phyloP scores from a whole-genome alignment of 2,113 vertebrate genomes.

The Gila orcuttii region DNA sequence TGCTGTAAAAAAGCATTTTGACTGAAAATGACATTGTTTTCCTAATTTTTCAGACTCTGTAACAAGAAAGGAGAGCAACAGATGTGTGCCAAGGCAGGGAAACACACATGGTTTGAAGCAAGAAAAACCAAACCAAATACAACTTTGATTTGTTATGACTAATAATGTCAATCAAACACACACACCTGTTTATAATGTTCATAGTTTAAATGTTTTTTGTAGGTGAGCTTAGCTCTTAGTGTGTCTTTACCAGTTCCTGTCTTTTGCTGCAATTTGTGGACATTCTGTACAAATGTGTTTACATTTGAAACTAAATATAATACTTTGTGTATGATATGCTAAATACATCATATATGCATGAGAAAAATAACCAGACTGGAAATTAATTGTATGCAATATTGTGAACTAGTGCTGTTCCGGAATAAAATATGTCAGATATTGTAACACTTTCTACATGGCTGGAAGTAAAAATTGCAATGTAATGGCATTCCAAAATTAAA shows the following conservation, averaged over 20 bases:
- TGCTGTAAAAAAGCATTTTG: not conserved
- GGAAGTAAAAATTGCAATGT: constrained; percentile 42
- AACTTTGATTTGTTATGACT: not conserved
- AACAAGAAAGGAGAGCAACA: not conserved
- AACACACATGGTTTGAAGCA: not conserved
- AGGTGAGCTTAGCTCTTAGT: not conserved
- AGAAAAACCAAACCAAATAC: not conserved
- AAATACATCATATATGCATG: not conserved
- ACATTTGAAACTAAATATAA: constrained; percentile 4
- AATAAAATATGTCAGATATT: constrained; percentile 9
- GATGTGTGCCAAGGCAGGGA: not conserved
- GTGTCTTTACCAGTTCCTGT: not conserved
- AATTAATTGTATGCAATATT: constrained; percentile 1
- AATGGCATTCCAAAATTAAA: constrained; percentile 59
- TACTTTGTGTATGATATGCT: not conserved
- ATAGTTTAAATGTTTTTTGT: constrained; percentile 15
- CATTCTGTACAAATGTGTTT: not conserved
- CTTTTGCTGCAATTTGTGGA: not conserved
- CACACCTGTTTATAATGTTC: not conserved
- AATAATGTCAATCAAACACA: not conserved
- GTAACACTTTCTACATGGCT: not conserved
- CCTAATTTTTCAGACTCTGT: not conserved
- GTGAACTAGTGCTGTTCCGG: not conserved
- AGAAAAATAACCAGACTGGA: not conserved
- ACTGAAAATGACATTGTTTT: not conserved